Evolutionary conservation across 2,888 invertebrate genomes (phyloP).

Genomic region (Drosophila paracracens): DNA sequence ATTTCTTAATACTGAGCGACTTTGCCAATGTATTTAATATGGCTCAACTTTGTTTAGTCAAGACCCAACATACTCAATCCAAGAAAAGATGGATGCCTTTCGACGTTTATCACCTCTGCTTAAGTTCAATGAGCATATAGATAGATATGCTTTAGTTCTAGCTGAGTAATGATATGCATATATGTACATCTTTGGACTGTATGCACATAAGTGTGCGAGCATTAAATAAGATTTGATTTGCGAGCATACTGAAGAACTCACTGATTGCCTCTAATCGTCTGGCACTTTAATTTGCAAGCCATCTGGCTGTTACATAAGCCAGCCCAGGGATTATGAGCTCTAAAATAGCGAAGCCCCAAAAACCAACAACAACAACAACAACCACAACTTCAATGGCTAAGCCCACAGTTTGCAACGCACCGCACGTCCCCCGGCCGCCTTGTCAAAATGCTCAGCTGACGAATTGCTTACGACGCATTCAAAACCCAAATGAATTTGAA

Average conservation of each 20-base stretch:
- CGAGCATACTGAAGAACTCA: slow-evolving; percentile 40
- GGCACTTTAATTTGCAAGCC: slow-evolving; percentile 76
- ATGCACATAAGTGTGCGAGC: slow-evolving; percentile 1
- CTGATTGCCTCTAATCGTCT: slow-evolving; percentile 73
- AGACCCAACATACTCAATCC: too few relatives aligned
- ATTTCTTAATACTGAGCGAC: not conserved
- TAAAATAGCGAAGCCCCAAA: slow-evolving; percentile 16
- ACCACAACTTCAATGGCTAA: not conserved
- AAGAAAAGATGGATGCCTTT: too few relatives aligned
- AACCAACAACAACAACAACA: not conserved
- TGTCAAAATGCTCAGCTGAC: slow-evolving; percentile 58
- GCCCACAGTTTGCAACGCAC: slow-evolving; percentile 16
- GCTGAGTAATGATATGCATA: not conserved
- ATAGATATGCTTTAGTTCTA: not conserved
- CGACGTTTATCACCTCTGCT: too few relatives aligned
- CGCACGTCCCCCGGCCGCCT: slow-evolving; percentile 1
- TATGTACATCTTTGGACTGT: not conserved
- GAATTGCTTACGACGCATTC: slow-evolving; percentile 57
- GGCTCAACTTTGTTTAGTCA: too few relatives aligned
- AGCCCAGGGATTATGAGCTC: slow-evolving; percentile 63
- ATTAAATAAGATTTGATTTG: slow-evolving; percentile 8
- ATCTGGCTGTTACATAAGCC: slow-evolving; percentile 73
- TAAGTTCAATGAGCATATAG: not conserved
- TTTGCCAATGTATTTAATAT: not conserved
- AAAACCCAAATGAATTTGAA: slow-evolving; percentile 66